Conservation (phyloP, 1,140 invertebrate species). For the Harpegnathos saltator region DNA sequence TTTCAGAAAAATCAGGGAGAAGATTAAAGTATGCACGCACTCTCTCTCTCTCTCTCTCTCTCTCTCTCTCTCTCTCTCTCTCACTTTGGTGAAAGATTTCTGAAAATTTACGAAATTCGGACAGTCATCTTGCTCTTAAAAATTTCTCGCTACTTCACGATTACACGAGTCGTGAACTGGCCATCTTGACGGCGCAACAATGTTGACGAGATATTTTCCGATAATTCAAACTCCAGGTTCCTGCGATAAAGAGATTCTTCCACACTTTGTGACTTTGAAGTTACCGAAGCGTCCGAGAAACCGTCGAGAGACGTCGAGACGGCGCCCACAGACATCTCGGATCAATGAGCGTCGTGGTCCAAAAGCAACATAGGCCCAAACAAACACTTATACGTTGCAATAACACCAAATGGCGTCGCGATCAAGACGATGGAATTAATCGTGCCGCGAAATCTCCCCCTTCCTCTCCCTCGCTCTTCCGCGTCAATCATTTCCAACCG, state of each 20-base stretch:
- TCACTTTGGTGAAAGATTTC: too few relatives aligned
- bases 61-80: too few relatives aligned
- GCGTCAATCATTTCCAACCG: conserved; percentile 1
- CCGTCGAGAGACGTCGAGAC: background rate
- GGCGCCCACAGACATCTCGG: conserved; percentile 13
- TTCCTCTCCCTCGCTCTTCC: background rate
- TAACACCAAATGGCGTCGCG: background rate
- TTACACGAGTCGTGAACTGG: too few relatives aligned
- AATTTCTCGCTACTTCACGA: too few relatives aligned
- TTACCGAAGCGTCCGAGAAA: conserved; percentile 15
- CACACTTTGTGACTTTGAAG: background rate
- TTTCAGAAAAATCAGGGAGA: too few relatives aligned
- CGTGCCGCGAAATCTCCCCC: background rate
- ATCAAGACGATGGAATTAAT: conserved; percentile 26
- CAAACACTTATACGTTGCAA: conserved; percentile 5
- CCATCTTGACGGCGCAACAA: too few relatives aligned
- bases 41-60: too few relatives aligned
- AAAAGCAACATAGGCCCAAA: conserved; percentile 25
- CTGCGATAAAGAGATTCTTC: background rate
- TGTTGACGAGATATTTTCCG: background rate
- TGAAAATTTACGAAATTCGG: too few relatives aligned
- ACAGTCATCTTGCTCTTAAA: too few relatives aligned
- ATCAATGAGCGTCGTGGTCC: conserved; percentile 15
- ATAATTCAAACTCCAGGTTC: background rate
- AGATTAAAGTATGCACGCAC: too few relatives aligned